These are phyloP conservation scores for Seriola quinqueradiata DNA, from an alignment of 2,113 vertebrate genomes.

Conservation along the genomic window DNA sequence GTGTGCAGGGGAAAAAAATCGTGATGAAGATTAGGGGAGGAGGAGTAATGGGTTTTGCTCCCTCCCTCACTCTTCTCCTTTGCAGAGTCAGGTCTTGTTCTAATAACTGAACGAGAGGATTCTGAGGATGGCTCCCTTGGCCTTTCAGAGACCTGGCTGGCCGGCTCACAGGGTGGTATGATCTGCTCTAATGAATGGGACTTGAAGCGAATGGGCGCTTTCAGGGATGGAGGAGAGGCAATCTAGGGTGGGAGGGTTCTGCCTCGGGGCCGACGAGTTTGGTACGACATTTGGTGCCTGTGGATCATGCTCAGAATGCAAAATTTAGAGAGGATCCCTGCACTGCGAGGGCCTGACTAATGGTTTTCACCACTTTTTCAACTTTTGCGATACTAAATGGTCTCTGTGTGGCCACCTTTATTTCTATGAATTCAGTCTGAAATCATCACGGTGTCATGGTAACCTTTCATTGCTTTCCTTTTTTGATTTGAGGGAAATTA, in stretches of 20 bases:
- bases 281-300: constrained; percentile 3
- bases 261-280: constrained; percentile 13
- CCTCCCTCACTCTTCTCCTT: neutral
- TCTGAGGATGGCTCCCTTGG: constrained; percentile 32
- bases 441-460: neutral
- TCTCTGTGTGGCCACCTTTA: neutral
- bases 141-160: constrained; percentile 37
- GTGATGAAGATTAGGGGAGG: constrained; percentile 53
- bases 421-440: neutral
- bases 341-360: neutral
- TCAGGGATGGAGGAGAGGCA: constrained; percentile 50
- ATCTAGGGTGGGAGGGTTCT: constrained; percentile 41
- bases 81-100: constrained; percentile 43
- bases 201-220: constrained; percentile 57
- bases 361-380: neutral
- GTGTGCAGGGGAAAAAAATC: neutral
- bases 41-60: constrained; percentile 33
- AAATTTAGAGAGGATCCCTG: constrained; percentile 18
- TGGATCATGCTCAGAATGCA: constrained; percentile 46
- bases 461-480: neutral
- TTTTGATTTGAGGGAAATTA: neutral
- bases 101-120: constrained; percentile 21
- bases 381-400: neutral
- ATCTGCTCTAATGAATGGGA: constrained; percentile 66
- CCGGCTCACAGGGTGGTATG: constrained; percentile 36